phyloP scores from a whole-genome alignment of 1,140 invertebrate genomes.

The Hypsibius dujardini region DNA sequence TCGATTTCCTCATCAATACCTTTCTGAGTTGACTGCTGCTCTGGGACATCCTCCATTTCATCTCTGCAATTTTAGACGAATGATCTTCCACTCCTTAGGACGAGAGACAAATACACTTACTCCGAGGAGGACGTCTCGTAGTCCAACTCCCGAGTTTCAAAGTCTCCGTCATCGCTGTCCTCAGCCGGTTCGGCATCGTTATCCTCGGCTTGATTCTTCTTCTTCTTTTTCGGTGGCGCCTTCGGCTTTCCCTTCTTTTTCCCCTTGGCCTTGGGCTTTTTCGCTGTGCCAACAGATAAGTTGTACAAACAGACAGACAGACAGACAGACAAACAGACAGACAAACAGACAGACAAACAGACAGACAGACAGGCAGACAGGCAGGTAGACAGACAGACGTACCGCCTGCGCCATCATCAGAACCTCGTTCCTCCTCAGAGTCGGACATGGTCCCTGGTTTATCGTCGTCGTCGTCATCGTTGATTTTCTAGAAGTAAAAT shows the following conservation, averaged over 20 bases:
- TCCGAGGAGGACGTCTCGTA: constrained; percentile 36
- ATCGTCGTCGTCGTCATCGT: constrained; percentile 20
- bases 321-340: neutral
- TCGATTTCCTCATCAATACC: constrained; percentile 69
- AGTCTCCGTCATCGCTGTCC: constrained; percentile 89
- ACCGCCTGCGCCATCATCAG: constrained; percentile 19
- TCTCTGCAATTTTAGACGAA: constrained; percentile 36
- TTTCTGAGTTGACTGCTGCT: constrained; percentile 68
- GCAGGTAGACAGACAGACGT: constrained; percentile 12
- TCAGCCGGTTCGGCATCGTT: constrained; percentile 61
- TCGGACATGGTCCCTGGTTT: constrained; percentile 19
- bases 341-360: neutral
- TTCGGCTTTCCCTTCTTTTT: constrained; percentile 24
- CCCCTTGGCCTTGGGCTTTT: constrained; percentile 25
- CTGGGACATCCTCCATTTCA: constrained; percentile 68
- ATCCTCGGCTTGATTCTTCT: constrained; percentile 54
- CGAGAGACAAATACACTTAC: constrained; percentile 21
- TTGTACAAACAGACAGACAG: neutral
- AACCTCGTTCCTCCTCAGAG: constrained; percentile 21
- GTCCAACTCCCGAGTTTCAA: constrained; percentile 65
- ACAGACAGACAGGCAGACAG: neutral
- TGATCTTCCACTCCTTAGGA: neutral
- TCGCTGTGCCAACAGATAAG: constrained; percentile 21
- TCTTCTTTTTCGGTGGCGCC: constrained; percentile 45
- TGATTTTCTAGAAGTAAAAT: constrained; percentile 6